phyloP scores from a whole-genome alignment of 2,113 vertebrate species.

The Eptesicus fuscus region DNA sequence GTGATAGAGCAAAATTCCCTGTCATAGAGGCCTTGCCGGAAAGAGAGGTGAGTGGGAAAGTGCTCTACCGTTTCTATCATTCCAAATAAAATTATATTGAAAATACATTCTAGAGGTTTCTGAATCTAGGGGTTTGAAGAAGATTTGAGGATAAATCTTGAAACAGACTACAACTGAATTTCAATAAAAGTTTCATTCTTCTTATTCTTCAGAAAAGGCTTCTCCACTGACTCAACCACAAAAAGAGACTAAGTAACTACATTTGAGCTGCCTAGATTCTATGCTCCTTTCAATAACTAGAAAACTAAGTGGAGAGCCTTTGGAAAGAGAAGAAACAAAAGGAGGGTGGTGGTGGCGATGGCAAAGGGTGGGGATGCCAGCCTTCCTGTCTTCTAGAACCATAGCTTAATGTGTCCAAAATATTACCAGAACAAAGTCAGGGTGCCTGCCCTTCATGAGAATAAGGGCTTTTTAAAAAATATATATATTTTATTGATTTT shows the following conservation, averaged over 20 bases:
- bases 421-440: not conserved
- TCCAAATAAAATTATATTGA: not conserved
- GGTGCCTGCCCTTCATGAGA: not conserved
- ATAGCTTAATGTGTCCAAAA: not conserved
- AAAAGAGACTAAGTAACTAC: not conserved
- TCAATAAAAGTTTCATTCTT: conserved; percentile 4
- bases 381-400: not conserved
- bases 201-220: not conserved
- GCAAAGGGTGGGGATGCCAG: not conserved
- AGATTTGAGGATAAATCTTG: not conserved
- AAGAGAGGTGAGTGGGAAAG: not conserved
- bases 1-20: conserved; percentile 17
- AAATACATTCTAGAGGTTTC: conserved; percentile 12
- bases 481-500: not conserved
- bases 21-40: not conserved
- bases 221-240: not conserved
- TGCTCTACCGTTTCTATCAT: not conserved
- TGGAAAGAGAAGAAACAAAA: not conserved
- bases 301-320: not conserved
- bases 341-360: not conserved
- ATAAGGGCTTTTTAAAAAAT: not conserved
- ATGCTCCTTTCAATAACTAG: not conserved
- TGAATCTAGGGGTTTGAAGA: not conserved
- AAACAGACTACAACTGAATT: not conserved
- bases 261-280: not conserved